These are phyloP conservation scores for Xyrauchen texanus DNA, from an alignment of 2,113 vertebrate genomes.

Conservation along the genomic window DNA sequence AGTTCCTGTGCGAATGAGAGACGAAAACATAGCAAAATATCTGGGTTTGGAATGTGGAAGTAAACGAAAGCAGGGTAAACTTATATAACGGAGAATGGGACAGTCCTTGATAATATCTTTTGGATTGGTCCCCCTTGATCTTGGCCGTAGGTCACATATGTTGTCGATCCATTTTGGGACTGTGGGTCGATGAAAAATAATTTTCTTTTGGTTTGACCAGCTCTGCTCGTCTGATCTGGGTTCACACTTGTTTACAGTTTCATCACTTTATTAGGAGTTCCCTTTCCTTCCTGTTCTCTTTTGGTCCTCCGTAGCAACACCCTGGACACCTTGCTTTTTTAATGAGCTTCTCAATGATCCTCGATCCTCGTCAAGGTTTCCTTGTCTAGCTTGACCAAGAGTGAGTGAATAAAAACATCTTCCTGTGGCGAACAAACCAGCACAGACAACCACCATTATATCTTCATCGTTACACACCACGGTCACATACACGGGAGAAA, in stretches of 20 bases:
- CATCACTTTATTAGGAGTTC: conserved; percentile 63
- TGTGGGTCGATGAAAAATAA: conserved; percentile 44
- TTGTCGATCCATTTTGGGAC: not conserved
- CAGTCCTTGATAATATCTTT: no score
- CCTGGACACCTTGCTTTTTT: conserved; percentile 29
- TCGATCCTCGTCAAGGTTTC: conserved; percentile 2
- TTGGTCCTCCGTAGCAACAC: not conserved
- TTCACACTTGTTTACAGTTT: conserved; percentile 55
- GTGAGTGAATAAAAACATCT: not conserved
- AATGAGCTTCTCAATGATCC: conserved; percentile 28
- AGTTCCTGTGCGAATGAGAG: no score
- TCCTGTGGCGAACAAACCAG: not conserved
- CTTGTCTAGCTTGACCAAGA: not conserved
- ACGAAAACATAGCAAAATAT: no score
- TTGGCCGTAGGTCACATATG: no score
- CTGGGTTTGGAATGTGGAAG: no score
- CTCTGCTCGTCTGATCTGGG: conserved; percentile 38
- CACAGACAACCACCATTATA: not conserved
- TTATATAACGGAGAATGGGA: no score
- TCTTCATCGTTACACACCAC: not conserved
- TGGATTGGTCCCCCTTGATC: no score
- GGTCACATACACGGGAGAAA: not conserved
- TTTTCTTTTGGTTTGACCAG: conserved; percentile 68
- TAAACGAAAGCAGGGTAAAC: no score
- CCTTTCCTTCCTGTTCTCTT: conserved; percentile 44